Base-by-base conservation (phyloP, 2,113 vertebrate genomes). In the Megaceryle maxima region DNA sequence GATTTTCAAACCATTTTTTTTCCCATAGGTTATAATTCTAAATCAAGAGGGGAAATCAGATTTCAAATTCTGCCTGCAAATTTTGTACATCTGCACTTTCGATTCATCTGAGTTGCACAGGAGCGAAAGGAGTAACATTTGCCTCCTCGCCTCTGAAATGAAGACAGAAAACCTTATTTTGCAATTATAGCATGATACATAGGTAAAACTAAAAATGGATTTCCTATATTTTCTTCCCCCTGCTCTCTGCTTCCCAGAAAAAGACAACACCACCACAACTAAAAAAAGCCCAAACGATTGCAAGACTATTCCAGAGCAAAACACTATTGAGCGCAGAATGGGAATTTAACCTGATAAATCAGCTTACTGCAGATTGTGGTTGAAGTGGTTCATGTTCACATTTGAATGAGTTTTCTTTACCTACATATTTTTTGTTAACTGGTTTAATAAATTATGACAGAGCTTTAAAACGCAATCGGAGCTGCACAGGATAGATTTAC, bases 361-460 rank as follows among this genome's bases (percentile, higher is more conserved):
- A 56, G 25, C 66, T 86, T 85, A 83, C 75, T 75, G 62, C 50
- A 85, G 56, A 55, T 33, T 4, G 25, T 21, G 48, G 90, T 70
- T 78, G 85, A 96, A 88, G n/a, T 25, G 14, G 28, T 73, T 64
- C 53, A 21, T 67, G 79, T 96, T 95, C 59, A n/a, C 16, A 83
- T 90, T 57, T 86, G 68, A 72, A 22, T 57, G 55, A 31, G 28
- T 63, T 86, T 92, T 64, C 83, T 87, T 94, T 93, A 94, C 76
- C 86, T 64, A 66, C 64, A 85, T 48, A 69, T 82, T 85, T 94
- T 51, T 87, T 74, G 75, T 72, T 64, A 92, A 75, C 35, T 85
- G 87, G 89, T 96, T 97, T 94, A 93, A 90, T 93, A 59, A 91
- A 90, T 83, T 80, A 51, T 88, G 80, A 46, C 41, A 53, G 76